These are phyloP conservation scores for Ditula angustiorana DNA, from an alignment of 2,888 invertebrate species.

Conservation along the genomic window DNA sequence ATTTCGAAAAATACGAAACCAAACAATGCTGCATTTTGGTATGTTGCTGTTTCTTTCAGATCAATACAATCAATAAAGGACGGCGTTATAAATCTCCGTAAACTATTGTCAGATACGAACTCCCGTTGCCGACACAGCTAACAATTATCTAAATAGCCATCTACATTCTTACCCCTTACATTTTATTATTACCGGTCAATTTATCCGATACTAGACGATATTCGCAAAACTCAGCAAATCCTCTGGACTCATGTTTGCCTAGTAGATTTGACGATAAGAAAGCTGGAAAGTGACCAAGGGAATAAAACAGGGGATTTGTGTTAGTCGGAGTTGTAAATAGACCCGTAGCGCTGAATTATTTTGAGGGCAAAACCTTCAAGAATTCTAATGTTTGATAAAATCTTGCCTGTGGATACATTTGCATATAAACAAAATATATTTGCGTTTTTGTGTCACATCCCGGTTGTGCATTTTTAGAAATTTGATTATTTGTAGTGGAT, in stretches of 20 bases:
- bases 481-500: too few species aligned
- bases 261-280: conserved; percentile 76
- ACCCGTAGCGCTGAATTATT: too few species aligned
- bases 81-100: conserved; percentile 2
- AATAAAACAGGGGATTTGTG: conserved; percentile 70
- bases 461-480: too few species aligned
- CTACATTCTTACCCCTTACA: conserved; percentile 86
- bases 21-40: conserved; percentile 3
- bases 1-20: conserved; percentile 2
- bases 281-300: conserved; percentile 62
- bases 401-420: too few species aligned
- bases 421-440: too few species aligned
- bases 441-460: too few species aligned
- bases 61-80: conserved; percentile 22
- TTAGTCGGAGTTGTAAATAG: conserved; percentile 44
- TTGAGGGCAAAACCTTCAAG: too few species aligned
- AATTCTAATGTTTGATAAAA: too few species aligned
- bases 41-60: conserved; percentile 28
- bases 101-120: conserved; percentile 15
- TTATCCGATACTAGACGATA: conserved; percentile 71
- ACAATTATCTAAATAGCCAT: conserved; percentile 87
- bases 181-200: conserved; percentile 86
- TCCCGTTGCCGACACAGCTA: conserved; percentile 73
- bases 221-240: conserved; percentile 79
- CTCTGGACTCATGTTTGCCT: conserved; percentile 71